These are phyloP conservation scores for Altica lythri DNA, from an alignment of 2,888 invertebrate species.

Conservation along the genomic window DNA sequence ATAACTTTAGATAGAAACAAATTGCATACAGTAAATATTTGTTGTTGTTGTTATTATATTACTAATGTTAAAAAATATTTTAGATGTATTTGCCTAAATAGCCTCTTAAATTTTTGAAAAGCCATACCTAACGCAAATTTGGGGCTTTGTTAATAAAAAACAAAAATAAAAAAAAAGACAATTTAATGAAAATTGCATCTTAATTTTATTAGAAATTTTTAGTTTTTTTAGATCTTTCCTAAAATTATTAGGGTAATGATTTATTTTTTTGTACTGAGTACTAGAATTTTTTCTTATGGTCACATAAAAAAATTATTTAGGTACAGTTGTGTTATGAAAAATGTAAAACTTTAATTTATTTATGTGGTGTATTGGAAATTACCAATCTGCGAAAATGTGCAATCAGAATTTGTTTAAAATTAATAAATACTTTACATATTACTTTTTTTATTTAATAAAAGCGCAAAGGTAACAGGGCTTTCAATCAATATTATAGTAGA, in stretches of 20 bases:
- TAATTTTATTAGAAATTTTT: conserved; percentile 1
- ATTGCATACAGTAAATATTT: not conserved
- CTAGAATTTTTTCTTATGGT: conserved; percentile 41
- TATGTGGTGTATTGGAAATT: too few relatives aligned
- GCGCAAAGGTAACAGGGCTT: too few relatives aligned
- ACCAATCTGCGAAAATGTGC: too few relatives aligned
- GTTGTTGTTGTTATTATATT: too few relatives aligned
- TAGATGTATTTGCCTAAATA: too few relatives aligned
- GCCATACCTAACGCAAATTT: conserved; percentile 10
- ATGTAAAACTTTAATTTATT: conserved; percentile 12
- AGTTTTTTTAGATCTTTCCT: conserved; percentile 27
- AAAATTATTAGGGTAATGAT: conserved; percentile 26
- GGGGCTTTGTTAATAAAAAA: conserved; percentile 24
- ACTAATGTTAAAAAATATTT: too few relatives aligned
- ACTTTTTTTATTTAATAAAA: too few relatives aligned
- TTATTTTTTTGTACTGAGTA: conserved; percentile 14
- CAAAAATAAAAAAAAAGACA: not conserved
- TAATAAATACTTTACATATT: conserved; percentile 15
- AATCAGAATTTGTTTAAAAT: not conserved
- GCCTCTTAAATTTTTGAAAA: conserved; percentile 43
- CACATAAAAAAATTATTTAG: conserved; percentile 39
- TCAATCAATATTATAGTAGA: too few relatives aligned
- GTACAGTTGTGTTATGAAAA: conserved; percentile 11
- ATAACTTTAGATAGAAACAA: conserved; percentile 4
- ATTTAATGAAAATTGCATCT: not conserved